These are phyloP conservation scores for Synanthedon tipuliformis DNA, from an alignment of 2,888 invertebrate genomes.

Conservation along the genomic window DNA sequence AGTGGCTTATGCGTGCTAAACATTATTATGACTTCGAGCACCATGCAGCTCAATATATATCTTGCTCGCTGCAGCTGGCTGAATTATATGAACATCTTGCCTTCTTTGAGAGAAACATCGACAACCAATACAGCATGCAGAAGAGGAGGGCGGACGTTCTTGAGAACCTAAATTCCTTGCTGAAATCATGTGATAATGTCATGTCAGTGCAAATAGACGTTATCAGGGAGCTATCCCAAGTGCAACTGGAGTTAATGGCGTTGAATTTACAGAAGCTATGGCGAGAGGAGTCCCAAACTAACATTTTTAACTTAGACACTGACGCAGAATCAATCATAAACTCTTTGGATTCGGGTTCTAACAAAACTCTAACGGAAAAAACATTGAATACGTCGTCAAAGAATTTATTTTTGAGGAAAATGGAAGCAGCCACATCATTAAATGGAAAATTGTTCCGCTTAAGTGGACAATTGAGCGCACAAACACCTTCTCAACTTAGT, in stretches of 20 bases:
- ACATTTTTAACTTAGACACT: constrained; percentile 39
- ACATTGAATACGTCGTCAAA: constrained; percentile 44
- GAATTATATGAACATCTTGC: constrained; percentile 76
- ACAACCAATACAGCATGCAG: constrained; percentile 70
- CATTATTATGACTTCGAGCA: constrained; percentile 71
- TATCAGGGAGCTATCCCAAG: constrained; percentile 71
- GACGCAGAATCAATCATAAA: constrained; percentile 55
- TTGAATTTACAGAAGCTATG: constrained; percentile 71
- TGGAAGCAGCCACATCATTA: constrained; percentile 55
- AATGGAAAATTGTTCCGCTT: constrained; percentile 49
- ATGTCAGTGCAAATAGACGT: constrained; percentile 68
- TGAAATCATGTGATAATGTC: constrained; percentile 58
- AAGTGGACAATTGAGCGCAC: constrained; percentile 39
- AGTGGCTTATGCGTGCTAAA: constrained; percentile 71
- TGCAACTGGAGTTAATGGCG: constrained; percentile 73
- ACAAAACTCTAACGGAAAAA: constrained; percentile 51
- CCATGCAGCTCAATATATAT: constrained; percentile 70
- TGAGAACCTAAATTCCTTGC: constrained; percentile 66
- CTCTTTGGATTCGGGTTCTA: constrained; percentile 46
- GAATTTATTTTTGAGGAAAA: constrained; percentile 52
- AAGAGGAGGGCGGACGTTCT: constrained; percentile 70
- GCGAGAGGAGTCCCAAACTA: constrained; percentile 58
- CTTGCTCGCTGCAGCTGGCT: constrained; percentile 71
- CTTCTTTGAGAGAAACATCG: constrained; percentile 78
- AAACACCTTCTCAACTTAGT: constrained; percentile 42